These are phyloP conservation scores for Pseudochromis fuscus DNA, from an alignment of 2,797 vertebrate species.

Conservation along the genomic window DNA sequence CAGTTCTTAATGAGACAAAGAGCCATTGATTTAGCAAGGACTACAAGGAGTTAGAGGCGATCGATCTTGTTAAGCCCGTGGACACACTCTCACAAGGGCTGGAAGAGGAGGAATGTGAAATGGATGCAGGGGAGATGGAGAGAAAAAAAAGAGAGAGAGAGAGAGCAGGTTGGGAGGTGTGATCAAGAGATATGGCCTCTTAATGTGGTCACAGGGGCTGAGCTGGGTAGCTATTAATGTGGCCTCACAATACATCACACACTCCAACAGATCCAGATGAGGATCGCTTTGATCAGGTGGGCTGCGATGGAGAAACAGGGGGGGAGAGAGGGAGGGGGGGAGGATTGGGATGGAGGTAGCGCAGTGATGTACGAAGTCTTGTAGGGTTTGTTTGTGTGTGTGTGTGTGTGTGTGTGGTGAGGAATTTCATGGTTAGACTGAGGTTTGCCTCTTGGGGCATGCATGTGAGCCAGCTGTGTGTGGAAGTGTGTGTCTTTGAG, in stretches of 20 bases:
- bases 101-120: conserved; percentile 39
- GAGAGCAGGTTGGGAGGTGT: conserved; percentile 33
- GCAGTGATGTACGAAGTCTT: conserved; percentile 52
- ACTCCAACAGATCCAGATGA: conserved; percentile 58
- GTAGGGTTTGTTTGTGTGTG: conserved; percentile 39
- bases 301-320: conserved; percentile 15
- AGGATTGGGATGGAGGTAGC: conserved; percentile 38
- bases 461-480: conserved; percentile 64
- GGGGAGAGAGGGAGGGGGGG: not conserved
- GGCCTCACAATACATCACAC: conserved; percentile 68
- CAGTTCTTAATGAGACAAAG: conserved; percentile 72
- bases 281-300: conserved; percentile 67
- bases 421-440: conserved; percentile 60
- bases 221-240: conserved; percentile 62
- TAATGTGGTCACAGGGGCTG: conserved; percentile 63
- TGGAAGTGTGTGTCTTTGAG: conserved; percentile 32
- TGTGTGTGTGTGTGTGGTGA: conserved; percentile 47
- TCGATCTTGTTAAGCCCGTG: conserved; percentile 74
- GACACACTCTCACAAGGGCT: conserved; percentile 60
- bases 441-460: conserved; percentile 60
- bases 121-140: conserved; percentile 26
- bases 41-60: conserved; percentile 74
- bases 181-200: conserved; percentile 46
- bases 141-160: conserved; percentile 23
- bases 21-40: conserved; percentile 78